These are phyloP conservation scores for Gerosis bhagava DNA, from an alignment of 2,888 invertebrate genomes.

Conservation along the genomic window DNA sequence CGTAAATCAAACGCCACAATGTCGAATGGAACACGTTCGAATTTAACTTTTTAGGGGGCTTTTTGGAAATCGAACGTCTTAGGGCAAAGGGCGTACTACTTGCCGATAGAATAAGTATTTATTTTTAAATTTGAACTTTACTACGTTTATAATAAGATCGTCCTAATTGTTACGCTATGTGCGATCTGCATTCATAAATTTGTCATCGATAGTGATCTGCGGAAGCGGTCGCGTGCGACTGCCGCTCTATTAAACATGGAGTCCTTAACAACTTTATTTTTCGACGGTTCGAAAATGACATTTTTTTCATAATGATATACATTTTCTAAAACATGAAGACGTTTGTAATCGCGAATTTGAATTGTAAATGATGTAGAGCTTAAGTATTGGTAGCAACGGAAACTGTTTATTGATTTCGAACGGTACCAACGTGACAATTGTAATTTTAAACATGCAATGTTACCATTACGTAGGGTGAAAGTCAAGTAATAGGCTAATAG, in stretches of 20 bases:
- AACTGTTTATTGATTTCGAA: constrained; percentile 19
- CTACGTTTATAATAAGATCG: constrained; percentile 39
- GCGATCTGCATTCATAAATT: constrained; percentile 44
- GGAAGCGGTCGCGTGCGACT: constrained; percentile 61
- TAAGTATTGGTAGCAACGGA: constrained; percentile 12
- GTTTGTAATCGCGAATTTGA: constrained; percentile 26
- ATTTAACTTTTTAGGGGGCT: constrained; percentile 33
- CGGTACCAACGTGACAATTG: constrained; percentile 22
- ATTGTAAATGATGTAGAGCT: constrained; percentile 51
- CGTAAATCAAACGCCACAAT: constrained; percentile 21
- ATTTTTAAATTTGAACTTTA: constrained; percentile 30
- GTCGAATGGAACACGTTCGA: constrained; percentile 28
- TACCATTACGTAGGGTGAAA: constrained; percentile 10
- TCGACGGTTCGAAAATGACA: constrained; percentile 46
- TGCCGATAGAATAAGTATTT: constrained; percentile 27
- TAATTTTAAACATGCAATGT: constrained; percentile 21
- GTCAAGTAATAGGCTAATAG: too few relatives aligned
- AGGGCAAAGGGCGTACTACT: constrained; percentile 35
- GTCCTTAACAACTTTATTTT: constrained; percentile 72
- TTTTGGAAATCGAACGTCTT: constrained; percentile 57
- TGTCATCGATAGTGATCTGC: constrained; percentile 62
- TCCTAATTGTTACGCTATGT: constrained; percentile 31
- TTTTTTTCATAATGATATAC: constrained; percentile 21
- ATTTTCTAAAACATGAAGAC: constrained; percentile 25
- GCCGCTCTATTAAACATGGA: constrained; percentile 40